Percentiles rank a stretch among this genome's conserved stretches.
phyloP scores from a whole-genome alignment of 2,888 invertebrate species.

The Caenorhabditis sp. region DNA sequence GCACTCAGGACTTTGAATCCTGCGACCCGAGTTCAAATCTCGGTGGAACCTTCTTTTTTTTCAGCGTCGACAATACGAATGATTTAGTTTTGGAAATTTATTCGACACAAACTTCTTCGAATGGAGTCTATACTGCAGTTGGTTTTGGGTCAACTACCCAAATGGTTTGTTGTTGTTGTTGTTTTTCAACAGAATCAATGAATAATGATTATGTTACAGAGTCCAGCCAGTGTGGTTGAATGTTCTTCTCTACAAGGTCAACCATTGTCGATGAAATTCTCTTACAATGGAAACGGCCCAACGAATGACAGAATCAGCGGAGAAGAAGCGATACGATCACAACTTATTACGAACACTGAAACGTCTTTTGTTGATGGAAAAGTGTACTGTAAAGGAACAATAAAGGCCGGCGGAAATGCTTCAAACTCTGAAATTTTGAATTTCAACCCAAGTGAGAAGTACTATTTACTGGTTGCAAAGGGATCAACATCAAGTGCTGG shows the following conservation, averaged over 20 bases:
- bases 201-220: constrained; percentile 3
- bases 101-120: constrained; percentile 14
- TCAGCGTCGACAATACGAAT: constrained; percentile 14
- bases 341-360: constrained; percentile 14
- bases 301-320: constrained; percentile 31
- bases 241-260: constrained; percentile 35
- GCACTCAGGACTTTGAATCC: constrained; percentile 62
- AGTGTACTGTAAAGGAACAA: constrained; percentile 40
- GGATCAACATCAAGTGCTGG: constrained; percentile 30
- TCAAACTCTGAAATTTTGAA: constrained; percentile 37
- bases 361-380: constrained; percentile 26
- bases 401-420: constrained; percentile 24
- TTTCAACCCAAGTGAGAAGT: constrained; percentile 20
- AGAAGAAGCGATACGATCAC: constrained; percentile 26
- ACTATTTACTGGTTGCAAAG: constrained; percentile 37
- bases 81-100: constrained; percentile 28
- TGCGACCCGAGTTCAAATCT: constrained; percentile 62
- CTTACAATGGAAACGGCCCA: constrained; percentile 20
- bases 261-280: constrained; percentile 44
- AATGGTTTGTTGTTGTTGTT: constrained; percentile 29
- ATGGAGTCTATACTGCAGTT: constrained; percentile 37
- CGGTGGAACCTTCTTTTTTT: constrained; percentile 47
- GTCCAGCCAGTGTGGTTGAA: constrained; percentile 39
- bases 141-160: constrained; percentile 31
- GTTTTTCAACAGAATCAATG: neutral